phyloP scores from a whole-genome alignment of 2,113 vertebrate species.

The Enhydra lutris region DNA sequence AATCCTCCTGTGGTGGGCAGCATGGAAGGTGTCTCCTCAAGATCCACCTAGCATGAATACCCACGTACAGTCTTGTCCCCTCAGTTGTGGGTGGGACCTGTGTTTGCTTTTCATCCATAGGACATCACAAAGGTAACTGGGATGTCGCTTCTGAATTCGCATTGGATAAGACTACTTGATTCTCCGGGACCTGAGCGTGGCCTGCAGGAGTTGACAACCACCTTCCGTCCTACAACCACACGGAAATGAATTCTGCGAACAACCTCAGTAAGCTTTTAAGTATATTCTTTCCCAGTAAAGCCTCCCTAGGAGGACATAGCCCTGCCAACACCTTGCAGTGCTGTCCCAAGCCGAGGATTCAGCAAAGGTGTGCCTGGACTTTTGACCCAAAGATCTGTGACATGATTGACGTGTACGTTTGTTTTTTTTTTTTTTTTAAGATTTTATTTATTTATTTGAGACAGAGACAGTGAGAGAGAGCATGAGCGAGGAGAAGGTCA shows the following conservation, averaged over 20 bases:
- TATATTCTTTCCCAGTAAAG: neutral
- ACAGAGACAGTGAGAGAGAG: too few species aligned
- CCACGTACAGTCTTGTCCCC: neutral
- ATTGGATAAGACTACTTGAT: neutral
- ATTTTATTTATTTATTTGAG: too few species aligned
- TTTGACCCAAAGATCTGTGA: neutral
- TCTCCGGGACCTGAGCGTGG: neutral
- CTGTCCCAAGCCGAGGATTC: neutral
- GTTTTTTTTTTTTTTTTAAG: too few species aligned
- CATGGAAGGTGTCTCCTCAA: neutral
- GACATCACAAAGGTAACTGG: neutral
- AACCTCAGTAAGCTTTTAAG: neutral
- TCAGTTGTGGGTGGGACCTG: too few species aligned
- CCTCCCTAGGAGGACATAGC: neutral
- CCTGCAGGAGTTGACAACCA: neutral
- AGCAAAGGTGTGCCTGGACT: neutral
- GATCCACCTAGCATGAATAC: neutral
- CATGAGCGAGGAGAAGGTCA: too few species aligned
- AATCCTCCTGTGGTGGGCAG: neutral
- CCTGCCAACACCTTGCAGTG: too few species aligned
- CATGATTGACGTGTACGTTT: neutral
- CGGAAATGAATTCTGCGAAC: neutral
- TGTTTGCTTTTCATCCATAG: neutral
- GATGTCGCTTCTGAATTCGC: neutral
- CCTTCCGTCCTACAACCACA: neutral